Base-by-base conservation (phyloP, 30 jellyfish, hydroid and myxozoan genomes). In the Chrysaora quinquecirrha region DNA sequence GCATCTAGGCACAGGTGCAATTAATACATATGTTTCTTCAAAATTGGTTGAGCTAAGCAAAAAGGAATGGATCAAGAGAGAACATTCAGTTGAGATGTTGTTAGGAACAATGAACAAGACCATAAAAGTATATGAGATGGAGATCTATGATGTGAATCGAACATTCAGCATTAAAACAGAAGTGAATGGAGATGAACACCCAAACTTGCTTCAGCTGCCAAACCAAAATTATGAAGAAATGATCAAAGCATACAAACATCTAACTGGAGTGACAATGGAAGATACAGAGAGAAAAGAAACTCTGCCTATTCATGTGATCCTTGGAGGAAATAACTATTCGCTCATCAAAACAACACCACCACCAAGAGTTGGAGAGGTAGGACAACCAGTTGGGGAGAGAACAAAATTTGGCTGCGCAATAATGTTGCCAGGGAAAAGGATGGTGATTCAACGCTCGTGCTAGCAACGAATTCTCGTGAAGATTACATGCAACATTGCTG, bases 211-310 rank as follows among this genome's bases (percentile, higher is more conserved):
- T 16, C 18, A 0, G 33, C 7, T 84, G 48, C 73, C 48, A 3
- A 74, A 56, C 58, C 91, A 91, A 66, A 38, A 76, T 12, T 52
- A 52, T 22, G 34, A 11, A 4, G 21, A 75, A 21, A 38, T 80
- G 38, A 67, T 46, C 14, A 47, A 2, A 19, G 50, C 31, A 24
- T 46, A 79, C 87, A n/a, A 25, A 28, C 96, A 87, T 46, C 72
- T 81, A 16, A 22, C 30, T 3, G 96, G 96, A 48, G 75, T 80
- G 23, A 18, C 14, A 19, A 25, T 80, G 75, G 90, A 69, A 21
- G 86, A 87, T 47, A 38, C 27, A 18, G 96, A 82, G 73, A 60
- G 21, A 43, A 66, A 69, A 47, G 66, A 23, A 31, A 31, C 2
- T 48, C 23, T 71, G 30, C 83, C 83, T 2, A 52, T 71, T 35